phyloP scores from a whole-genome alignment of 1,140 invertebrate genomes.

The Eufriesea mexicana region DNA sequence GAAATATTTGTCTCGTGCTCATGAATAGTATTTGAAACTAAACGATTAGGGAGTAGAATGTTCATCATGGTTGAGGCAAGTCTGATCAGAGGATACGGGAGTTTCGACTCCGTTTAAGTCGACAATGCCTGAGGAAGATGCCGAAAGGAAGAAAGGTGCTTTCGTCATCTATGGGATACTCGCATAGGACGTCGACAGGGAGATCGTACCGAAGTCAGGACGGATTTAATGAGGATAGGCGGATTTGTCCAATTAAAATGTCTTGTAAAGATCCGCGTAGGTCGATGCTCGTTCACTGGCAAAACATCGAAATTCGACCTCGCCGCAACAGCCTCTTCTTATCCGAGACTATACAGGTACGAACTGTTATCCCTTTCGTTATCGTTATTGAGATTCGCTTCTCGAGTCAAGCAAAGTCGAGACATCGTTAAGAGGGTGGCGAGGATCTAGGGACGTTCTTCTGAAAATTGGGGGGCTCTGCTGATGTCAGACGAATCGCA shows the following conservation, averaged over 20 bases:
- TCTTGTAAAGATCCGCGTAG: conserved; percentile 82
- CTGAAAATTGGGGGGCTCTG: background rate
- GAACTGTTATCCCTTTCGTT: conserved; percentile 63
- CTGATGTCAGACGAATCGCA: background rate
- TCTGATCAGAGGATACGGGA: conserved; percentile 24
- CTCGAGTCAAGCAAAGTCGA: conserved; percentile 28
- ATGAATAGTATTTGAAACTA: background rate
- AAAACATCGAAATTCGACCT: conserved; percentile 79
- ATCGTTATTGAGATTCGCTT: conserved; percentile 55
- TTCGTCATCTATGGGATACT: conserved; percentile 51
- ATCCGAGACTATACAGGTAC: conserved; percentile 65
- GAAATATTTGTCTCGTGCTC: too few relatives aligned
- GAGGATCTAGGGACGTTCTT: conserved; percentile 1
- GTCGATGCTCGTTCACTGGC: conserved; percentile 74
- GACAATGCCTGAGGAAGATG: conserved; percentile 42
- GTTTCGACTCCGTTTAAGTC: conserved; percentile 42
- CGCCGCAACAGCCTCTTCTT: conserved; percentile 74
- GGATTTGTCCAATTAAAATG: conserved; percentile 84
- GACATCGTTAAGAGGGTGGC: conserved; percentile 5
- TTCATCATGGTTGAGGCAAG: background rate
- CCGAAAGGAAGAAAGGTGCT: conserved; percentile 27
- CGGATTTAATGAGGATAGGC: conserved; percentile 83
- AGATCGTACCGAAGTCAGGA: conserved; percentile 59
- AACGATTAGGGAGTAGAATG: conserved; percentile 21
- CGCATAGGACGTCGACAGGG: conserved; percentile 36